Base-by-base conservation (phyloP, 2,797 vertebrate genomes). In the Brotogeris chrysoptera region DNA sequence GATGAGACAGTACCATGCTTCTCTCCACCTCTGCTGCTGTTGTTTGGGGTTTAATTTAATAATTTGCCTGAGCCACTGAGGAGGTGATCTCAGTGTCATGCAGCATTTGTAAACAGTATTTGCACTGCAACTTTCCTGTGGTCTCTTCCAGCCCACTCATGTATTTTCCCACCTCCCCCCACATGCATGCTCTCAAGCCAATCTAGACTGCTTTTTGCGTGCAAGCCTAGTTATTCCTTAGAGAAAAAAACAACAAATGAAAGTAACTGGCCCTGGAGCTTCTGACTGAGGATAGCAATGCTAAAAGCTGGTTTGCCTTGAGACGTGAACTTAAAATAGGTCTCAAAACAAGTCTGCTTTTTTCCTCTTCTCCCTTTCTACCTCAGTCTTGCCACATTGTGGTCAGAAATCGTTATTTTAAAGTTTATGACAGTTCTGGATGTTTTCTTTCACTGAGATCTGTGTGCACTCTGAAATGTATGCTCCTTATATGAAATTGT, bases 91-190 rank as follows among this genome's bases (percentile, higher is more conserved):
- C 55, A 14, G 50, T 71, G 27, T 86, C 69, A 34, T 79, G 46
- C 80, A 88, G 82, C 57, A 59, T 68, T 88, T 86, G 83, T 80
- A 87, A 96, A 94, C 81, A 92, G 16, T 55, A 36, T 96, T 94
- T 94, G 78, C 74, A 87, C 90, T 94, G 78, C 93, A 71, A 18
- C 73, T 97, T 93, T 93, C 76, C 63, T 87, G 38, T 50, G 81
- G 61, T 80, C 55, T 86, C 30, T 24, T 76, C 47, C 19, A 44
- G 17, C 53, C 55, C 13, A 39, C 52, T 83, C 27, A 2, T 68
- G 32, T 80, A 18, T 84, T 23, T 81, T 43, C 77, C 57, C 7
- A 24, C 38, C 15, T 80, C 23, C 32, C 15, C 18, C 69, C 28
- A 21, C 16, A 4, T 43, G 30, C 23, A 6, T 65, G 36, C n/a